phyloP scores from a whole-genome alignment of 2,888 invertebrate species.

The Hipparchia sbordonii region DNA sequence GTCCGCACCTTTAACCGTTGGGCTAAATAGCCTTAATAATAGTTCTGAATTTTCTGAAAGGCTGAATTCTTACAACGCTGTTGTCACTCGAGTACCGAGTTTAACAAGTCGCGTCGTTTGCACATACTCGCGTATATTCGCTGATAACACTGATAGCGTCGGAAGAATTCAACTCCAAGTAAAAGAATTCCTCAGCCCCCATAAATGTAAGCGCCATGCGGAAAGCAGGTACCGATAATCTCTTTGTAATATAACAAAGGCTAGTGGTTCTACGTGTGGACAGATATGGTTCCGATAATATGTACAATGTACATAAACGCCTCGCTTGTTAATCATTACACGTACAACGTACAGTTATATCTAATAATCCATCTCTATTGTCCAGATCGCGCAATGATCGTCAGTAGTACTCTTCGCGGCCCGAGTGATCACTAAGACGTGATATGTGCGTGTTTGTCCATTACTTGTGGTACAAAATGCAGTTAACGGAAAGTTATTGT shows the following conservation, averaged over 20 bases:
- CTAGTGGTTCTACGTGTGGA: constrained; percentile 9
- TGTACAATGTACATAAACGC: constrained; percentile 16
- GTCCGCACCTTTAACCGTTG: no score
- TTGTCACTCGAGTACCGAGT: no score
- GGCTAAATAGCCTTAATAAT: no score
- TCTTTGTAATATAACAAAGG: constrained; percentile 5
- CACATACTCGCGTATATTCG: no score
- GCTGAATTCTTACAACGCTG: no score
- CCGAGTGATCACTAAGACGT: constrained; percentile 18
- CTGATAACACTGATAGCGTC: no score
- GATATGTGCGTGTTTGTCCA: constrained; percentile 6
- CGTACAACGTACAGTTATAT: constrained; percentile 63
- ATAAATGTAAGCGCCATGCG: constrained; percentile 7
- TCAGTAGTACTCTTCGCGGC: constrained; percentile 25
- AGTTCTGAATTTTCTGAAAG: no score
- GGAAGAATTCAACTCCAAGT: not conserved
- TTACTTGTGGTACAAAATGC: not conserved
- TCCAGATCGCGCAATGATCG: constrained; percentile 48
- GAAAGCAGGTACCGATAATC: not conserved
- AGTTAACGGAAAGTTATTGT: constrained; percentile 3
- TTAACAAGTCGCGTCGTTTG: no score
- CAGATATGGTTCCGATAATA: constrained; percentile 16
- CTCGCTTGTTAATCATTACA: constrained; percentile 54
- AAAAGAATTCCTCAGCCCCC: not conserved
- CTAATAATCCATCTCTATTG: constrained; percentile 57